These are phyloP conservation scores for Pangasius mekongensis DNA, from an alignment of 2,797 vertebrate species.

Conservation along the genomic window DNA sequence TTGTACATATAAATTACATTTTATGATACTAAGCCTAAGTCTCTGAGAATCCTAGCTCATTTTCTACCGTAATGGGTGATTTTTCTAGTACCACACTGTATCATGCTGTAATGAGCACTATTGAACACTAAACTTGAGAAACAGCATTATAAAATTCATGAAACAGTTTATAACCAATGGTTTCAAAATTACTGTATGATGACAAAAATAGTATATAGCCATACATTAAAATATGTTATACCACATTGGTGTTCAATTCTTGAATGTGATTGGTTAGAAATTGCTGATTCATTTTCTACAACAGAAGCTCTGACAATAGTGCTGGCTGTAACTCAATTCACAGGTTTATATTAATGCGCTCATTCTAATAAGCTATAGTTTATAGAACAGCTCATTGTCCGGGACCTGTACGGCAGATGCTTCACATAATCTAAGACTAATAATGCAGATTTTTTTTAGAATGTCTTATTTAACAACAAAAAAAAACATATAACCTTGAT, in stretches of 20 bases:
- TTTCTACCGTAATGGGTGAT: background rate
- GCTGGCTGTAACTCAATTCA: background rate
- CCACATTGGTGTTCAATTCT: background rate
- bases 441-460: background rate
- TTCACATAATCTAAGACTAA: background rate
- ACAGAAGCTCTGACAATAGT: background rate
- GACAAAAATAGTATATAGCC: conserved; percentile 5
- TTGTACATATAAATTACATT: background rate
- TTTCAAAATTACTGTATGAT: conserved; percentile 17
- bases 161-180: background rate
- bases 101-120: background rate
- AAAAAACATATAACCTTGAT: background rate
- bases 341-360: background rate
- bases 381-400: background rate
- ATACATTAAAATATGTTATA: background rate
- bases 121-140: conserved; percentile 24
- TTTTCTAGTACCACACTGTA: background rate
- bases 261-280: background rate
- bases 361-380: background rate
- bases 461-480: background rate
- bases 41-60: background rate
- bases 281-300: background rate
- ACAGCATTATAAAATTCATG: background rate
- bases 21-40: background rate
- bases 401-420: background rate